These are phyloP conservation scores for Patella caerulea DNA, from an alignment of 2,888 invertebrate genomes.

Conservation along the genomic window DNA sequence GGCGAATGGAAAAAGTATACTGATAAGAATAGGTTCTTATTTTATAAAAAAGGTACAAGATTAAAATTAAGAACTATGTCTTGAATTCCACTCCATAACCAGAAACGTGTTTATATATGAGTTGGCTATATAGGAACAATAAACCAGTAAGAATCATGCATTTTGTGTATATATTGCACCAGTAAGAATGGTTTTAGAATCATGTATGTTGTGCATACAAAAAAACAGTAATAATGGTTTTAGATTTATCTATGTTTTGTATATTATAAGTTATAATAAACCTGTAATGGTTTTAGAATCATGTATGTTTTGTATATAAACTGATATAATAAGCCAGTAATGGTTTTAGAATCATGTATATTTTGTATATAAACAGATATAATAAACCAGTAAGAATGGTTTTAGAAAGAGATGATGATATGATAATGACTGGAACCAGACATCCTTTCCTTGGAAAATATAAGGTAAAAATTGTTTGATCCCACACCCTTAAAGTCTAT, in stretches of 20 bases:
- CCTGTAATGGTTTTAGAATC: slow-evolving; percentile 78
- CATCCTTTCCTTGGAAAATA: slow-evolving; percentile 91
- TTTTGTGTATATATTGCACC: not conserved
- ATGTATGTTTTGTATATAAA: not conserved
- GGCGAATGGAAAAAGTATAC: too few species aligned
- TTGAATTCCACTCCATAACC: too few species aligned
- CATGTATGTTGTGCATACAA: not conserved
- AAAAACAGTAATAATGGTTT: too few species aligned
- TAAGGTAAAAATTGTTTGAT: slow-evolving; percentile 75
- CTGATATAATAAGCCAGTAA: not conserved
- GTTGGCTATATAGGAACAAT: not conserved
- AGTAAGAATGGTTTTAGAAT: not conserved
- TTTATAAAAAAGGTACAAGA: too few species aligned
- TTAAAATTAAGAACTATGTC: too few species aligned
- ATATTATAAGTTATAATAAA: slow-evolving; percentile 78
- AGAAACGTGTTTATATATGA: too few species aligned
- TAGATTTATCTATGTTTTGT: too few species aligned
- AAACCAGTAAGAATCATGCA: too few species aligned
- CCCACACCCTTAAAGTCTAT: too few species aligned
- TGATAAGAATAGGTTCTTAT: too few species aligned
- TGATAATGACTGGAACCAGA: slow-evolving; percentile 88
- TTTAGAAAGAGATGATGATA: slow-evolving; percentile 95
- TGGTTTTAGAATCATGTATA: too few species aligned
- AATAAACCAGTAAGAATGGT: slow-evolving; percentile 89
- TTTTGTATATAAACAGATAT: slow-evolving; percentile 73